Evolutionary conservation across 2,797 vertebrate genomes (phyloP).

Genomic region (Acrossocheilus wenchowensis): DNA sequence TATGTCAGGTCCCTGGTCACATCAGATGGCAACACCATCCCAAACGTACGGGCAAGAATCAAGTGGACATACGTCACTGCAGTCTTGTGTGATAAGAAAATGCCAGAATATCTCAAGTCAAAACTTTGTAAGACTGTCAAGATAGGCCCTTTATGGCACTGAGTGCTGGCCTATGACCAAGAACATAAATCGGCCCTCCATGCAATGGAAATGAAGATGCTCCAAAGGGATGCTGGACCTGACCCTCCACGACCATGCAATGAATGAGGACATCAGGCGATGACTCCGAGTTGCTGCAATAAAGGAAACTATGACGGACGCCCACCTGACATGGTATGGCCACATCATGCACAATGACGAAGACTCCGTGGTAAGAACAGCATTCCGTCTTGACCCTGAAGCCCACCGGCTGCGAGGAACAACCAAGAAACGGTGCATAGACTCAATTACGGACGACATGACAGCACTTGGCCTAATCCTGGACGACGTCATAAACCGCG

Average conservation of each 20-base stretch:
- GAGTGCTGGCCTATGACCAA: background rate
- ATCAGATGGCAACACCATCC: too few species aligned
- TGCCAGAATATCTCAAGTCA: background rate
- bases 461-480: too few species aligned
- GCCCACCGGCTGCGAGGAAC: rapidly evolving
- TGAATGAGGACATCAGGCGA: background rate
- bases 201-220: background rate
- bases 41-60: too few species aligned
- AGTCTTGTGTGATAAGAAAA: background rate
- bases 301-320: background rate
- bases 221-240: background rate
- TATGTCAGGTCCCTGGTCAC: too few species aligned
- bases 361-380: background rate
- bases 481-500: too few species aligned
- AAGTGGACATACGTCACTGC: too few species aligned
- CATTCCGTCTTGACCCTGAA: background rate
- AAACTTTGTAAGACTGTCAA: too few species aligned
- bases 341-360: background rate
- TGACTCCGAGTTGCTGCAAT: background rate
- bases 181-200: background rate
- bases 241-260: background rate
- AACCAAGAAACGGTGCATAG: background rate
- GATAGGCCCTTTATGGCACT: background rate
- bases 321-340: background rate
- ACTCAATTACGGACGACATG: too few species aligned